phyloP scores from a whole-genome alignment of 2,797 vertebrate species.

The Alauda arvensis region DNA sequence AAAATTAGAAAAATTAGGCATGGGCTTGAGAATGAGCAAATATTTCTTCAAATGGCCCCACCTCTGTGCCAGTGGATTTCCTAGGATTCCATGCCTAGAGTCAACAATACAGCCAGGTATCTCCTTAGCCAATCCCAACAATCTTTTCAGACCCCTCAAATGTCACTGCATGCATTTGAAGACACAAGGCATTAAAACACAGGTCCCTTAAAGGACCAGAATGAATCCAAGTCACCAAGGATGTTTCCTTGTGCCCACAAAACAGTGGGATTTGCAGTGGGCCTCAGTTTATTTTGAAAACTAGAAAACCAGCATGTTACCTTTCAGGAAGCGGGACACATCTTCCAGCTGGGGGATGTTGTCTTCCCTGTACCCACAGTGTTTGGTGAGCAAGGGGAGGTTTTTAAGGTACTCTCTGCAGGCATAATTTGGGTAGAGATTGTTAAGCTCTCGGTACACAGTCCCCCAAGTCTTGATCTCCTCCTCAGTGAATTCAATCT shows the following conservation, averaged over 20 bases:
- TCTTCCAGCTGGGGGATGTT: conserved; percentile 97
- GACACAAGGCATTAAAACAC: neutral
- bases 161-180: neutral
- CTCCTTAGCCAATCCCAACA: neutral
- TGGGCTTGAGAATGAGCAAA: neutral
- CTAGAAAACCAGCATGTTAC: conserved; percentile 50
- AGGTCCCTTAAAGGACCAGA: neutral
- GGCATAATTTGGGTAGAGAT: conserved; percentile 93
- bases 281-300: neutral
- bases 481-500: conserved; percentile 93
- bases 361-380: conserved; percentile 92
- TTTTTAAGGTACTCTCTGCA: conserved; percentile 96
- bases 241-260: neutral
- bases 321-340: conserved; percentile 92
- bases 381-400: conserved; percentile 88
- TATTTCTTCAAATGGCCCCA: neutral
- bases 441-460: conserved; percentile 92
- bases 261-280: neutral
- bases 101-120: neutral
- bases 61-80: neutral
- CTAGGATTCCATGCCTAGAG: neutral
- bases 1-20: neutral
- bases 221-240: neutral
- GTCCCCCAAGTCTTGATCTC: conserved; percentile 95
- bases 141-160: neutral